Conservation (phyloP, 2,888 invertebrate species). For the Blastobasis adustella region DNA sequence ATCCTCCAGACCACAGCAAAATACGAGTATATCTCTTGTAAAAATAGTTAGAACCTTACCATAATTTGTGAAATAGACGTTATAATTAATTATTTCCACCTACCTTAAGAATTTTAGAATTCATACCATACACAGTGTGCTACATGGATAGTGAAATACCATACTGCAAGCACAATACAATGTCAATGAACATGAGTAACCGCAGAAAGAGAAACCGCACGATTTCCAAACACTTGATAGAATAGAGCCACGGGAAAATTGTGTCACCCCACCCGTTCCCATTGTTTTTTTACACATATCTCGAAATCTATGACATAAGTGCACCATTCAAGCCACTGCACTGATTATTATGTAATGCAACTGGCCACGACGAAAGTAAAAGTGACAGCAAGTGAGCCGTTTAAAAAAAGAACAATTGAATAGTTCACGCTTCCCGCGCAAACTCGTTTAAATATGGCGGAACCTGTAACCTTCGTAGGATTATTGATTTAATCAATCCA, state of each 20-base stretch:
- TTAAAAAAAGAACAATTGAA: constrained; percentile 21
- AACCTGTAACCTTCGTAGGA: background rate
- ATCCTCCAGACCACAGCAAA: too few species aligned
- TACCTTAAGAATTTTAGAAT: too few species aligned
- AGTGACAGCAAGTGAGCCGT: constrained; percentile 46
- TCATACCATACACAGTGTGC: too few species aligned
- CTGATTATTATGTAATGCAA: constrained; percentile 47
- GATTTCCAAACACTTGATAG: constrained; percentile 1
- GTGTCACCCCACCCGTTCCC: constrained; percentile 15
- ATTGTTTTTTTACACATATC: constrained; percentile 24
- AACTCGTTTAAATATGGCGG: constrained; percentile 18
- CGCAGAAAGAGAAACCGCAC: constrained; percentile 9
- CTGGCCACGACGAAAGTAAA: constrained; percentile 58
- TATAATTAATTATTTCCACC: too few species aligned
- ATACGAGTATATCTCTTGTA: too few species aligned
- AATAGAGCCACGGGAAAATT: constrained; percentile 5
- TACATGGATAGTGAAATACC: too few species aligned
- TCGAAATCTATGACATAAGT: constrained; percentile 31
- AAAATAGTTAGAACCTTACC: too few species aligned
- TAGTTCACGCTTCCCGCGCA: constrained; percentile 20
- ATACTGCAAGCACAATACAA: too few species aligned
- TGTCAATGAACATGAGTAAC: background rate
- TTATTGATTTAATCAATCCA: background rate
- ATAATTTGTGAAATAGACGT: too few species aligned
- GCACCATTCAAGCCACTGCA: constrained; percentile 37